Evolutionary conservation across 2,113 vertebrate genomes (phyloP).

Genomic region (Amazona vittata): DNA sequence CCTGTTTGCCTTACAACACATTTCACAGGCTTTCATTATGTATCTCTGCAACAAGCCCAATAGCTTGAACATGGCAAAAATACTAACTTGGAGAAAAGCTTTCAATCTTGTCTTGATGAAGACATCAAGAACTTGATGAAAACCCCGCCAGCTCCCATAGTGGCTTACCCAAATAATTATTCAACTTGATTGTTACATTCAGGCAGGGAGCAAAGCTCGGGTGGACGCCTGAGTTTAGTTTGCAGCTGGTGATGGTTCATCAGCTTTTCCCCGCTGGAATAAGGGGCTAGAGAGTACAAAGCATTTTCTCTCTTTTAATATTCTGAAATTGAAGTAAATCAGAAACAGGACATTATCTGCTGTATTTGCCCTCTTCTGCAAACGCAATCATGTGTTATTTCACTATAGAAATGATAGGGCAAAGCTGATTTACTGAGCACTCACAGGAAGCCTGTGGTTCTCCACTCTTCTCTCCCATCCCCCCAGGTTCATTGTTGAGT

Average conservation of each 20-base stretch:
- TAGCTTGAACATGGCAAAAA: not conserved
- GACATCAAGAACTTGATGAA: not conserved
- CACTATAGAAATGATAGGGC: not conserved
- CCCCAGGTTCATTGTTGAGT: conserved; percentile 11
- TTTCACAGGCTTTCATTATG: not conserved
- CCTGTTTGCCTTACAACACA: not conserved
- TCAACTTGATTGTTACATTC: not conserved
- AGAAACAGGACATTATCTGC: not conserved
- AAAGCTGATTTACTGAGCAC: not conserved
- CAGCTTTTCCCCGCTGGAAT: not conserved
- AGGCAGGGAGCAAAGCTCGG: not conserved
- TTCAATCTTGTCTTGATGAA: not conserved
- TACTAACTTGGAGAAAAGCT: not conserved
- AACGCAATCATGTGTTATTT: not conserved
- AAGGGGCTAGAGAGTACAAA: not conserved
- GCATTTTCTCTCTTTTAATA: not conserved
- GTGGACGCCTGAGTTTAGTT: not conserved
- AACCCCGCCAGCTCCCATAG: not conserved
- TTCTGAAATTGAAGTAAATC: not conserved
- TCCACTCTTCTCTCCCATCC: not conserved
- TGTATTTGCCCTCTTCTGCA: not conserved
- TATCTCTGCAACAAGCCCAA: not conserved
- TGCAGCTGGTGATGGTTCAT: accelerated
- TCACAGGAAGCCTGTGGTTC: not conserved
- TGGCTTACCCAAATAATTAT: not conserved